Base-by-base conservation (phyloP, 2,797 vertebrate species). In the Dipus sagitta region DNA sequence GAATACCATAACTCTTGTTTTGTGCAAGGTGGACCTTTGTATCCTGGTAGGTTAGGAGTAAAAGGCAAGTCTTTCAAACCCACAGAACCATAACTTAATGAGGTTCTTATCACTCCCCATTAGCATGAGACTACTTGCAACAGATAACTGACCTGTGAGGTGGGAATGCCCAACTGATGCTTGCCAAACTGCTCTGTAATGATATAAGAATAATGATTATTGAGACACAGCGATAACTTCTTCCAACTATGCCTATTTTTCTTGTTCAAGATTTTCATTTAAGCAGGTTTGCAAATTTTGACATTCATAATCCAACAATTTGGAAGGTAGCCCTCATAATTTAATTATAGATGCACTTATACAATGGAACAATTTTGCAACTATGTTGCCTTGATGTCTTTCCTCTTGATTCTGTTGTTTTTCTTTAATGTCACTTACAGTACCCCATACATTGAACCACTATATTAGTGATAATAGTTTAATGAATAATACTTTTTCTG, bases 71-170 rank as follows among this genome's bases (percentile, higher is more conserved):
- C 24, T 58, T 7, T 5, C 54, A 52, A 78, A 12, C 1, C 34
- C 10, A 30, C 0, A 10, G 15, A 1, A 18, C n/a, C 0, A 0
- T 38, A 58, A n/a, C 3, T 60, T 23, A 72, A 1, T 1, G 0
- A 17, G 3, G 18, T 32, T 68, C 38, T 83, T 62, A 9, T 2
- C 3, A 6, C 34, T 89, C 7, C 20, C 32, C 8, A 74, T 58
- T 58, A 58, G 54, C 54, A 14, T 58, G 13, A 14, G 54, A 58
- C 13, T 58, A 23, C 62, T 24, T 21, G 23, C 21, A 21, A 21
- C 62, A 64, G 20, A 21, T 21, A 64, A 24, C 62, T 21, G 65
- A 28, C 24, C 26, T 75, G 32, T 15, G 8, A 12, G 1, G 20
- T 58, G 28, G 9, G 8, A 9, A 6, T 32, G 80, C 18, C 32